Conservation (phyloP, 1,140 invertebrate genomes). For the Diprion similis region DNA sequence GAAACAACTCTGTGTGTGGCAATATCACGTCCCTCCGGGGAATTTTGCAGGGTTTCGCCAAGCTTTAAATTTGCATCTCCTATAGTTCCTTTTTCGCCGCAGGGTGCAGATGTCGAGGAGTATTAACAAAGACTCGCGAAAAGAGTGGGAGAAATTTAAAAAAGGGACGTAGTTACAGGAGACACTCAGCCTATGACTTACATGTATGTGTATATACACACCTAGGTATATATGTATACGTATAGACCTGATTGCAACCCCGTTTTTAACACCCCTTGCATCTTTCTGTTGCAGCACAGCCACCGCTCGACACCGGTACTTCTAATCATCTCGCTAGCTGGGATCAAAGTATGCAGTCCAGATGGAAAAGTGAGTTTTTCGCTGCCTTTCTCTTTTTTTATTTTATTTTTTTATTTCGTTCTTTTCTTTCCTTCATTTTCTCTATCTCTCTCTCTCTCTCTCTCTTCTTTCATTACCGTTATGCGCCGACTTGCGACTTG, state of each 20-base stretch:
- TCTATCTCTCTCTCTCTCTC: not conserved
- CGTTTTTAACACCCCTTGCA: not conserved
- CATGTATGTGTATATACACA: slow-evolving; percentile 13
- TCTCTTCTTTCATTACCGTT: not conserved
- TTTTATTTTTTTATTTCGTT: not conserved
- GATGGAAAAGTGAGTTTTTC: slow-evolving; percentile 75
- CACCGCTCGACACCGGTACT: slow-evolving; percentile 73
- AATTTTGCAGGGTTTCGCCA: not conserved
- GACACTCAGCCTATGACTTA: slow-evolving; percentile 7
- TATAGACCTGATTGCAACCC: no score
- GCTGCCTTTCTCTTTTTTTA: slow-evolving; percentile 4
- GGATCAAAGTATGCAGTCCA: slow-evolving; percentile 83
- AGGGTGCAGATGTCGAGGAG: no score
- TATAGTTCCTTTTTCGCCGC: not conserved
- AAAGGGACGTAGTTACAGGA: no score
- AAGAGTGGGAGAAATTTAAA: no score
- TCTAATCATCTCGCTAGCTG: slow-evolving; percentile 76
- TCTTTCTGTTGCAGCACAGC: slow-evolving; percentile 64
- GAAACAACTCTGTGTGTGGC: not conserved
- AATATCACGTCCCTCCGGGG: not conserved
- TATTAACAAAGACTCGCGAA: no score
- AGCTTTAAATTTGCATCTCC: slow-evolving; percentile 7
- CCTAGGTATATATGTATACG: slow-evolving; percentile 25
- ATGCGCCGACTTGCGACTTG: no score
- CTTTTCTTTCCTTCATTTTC: not conserved